phyloP scores from a whole-genome alignment of 1,140 invertebrate genomes.

The Thereuonema tuberculata region DNA sequence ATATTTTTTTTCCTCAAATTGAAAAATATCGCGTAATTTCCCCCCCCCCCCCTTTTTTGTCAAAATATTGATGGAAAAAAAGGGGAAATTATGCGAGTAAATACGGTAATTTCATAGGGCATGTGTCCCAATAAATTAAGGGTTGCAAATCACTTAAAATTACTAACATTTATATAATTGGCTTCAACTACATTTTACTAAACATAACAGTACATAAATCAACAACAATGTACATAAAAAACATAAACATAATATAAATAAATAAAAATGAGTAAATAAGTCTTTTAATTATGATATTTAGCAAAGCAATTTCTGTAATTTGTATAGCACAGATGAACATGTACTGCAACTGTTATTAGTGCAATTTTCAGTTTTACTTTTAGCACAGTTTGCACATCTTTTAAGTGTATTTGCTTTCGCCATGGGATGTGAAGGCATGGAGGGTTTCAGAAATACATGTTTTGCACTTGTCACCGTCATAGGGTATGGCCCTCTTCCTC shows the following conservation, averaged over 20 bases:
- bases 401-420: not conserved
- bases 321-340: not conserved
- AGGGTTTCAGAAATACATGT: not conserved
- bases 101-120: too few species aligned
- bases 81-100: too few species aligned
- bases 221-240: too few species aligned
- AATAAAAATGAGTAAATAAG: too few species aligned
- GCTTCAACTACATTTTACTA: not conserved
- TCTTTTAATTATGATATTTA: not conserved
- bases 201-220: not conserved
- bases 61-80: too few species aligned
- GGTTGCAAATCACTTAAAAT: too few species aligned
- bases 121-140: too few species aligned
- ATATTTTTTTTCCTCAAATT: too few species aligned
- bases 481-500: not conserved
- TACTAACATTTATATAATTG: not conserved
- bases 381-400: not conserved
- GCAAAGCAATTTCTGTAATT: not conserved
- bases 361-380: not conserved
- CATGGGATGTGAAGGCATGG: not conserved
- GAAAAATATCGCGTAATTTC: too few species aligned
- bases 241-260: too few species aligned
- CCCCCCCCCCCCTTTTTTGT: too few species aligned
- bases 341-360: not conserved
- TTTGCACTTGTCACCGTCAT: not conserved